Percentiles rank a stretch among this genome's conserved stretches.
Evolutionary conservation across 2,113 vertebrate species (phyloP).

Genomic region (Grantiella picta): DNA sequence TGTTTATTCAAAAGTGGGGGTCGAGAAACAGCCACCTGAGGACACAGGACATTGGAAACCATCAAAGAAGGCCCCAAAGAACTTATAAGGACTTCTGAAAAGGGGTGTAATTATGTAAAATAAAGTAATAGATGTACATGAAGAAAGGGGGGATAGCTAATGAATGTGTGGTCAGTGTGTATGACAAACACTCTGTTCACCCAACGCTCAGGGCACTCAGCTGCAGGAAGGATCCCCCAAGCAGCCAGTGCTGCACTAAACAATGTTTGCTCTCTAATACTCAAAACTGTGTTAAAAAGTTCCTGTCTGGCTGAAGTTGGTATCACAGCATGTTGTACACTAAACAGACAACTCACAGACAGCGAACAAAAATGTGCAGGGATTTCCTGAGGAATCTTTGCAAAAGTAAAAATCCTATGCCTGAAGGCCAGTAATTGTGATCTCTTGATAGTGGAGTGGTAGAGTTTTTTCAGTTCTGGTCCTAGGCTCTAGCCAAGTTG

Average conservation of each 20-base stretch:
- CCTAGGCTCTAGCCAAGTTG: not conserved
- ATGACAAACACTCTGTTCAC: not conserved
- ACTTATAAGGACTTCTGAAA: not conserved
- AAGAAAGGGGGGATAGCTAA: not conserved
- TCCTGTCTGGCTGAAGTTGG: fast-evolving
- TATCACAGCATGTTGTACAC: not conserved
- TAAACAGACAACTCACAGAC: not conserved
- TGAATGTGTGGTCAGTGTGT: not conserved
- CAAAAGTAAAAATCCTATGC: not conserved
- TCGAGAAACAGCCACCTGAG: fast-evolving
- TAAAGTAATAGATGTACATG: not conserved
- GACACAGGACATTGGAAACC: not conserved
- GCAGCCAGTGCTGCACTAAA: not conserved
- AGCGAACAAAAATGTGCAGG: not conserved
- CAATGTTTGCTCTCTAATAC: not conserved
- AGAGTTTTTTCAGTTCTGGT: not conserved
- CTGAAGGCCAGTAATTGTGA: not conserved
- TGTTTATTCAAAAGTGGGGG: fast-evolving
- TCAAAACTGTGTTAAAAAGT: not conserved
- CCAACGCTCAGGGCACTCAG: too few species aligned
- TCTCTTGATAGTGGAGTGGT: not conserved
- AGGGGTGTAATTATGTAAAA: not conserved
- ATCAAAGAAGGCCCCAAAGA: not conserved
- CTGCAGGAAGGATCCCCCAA: not conserved
- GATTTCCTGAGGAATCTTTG: not conserved